Evolutionary conservation across 1,140 invertebrate species (phyloP).

Genomic region (Lasioglossum baleicum): DNA sequence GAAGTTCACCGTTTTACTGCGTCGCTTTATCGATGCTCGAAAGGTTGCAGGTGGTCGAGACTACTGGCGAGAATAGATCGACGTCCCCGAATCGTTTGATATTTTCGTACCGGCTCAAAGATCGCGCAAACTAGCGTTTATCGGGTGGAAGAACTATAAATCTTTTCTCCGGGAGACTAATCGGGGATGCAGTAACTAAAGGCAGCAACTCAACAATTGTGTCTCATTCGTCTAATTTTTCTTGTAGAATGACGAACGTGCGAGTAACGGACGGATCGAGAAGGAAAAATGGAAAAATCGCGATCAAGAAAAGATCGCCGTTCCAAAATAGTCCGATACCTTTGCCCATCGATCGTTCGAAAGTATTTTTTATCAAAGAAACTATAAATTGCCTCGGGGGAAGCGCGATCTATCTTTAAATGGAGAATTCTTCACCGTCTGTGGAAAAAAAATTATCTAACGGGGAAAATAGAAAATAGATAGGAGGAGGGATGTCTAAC

Average conservation of each 20-base stretch:
- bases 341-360: no score
- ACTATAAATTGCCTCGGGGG: neutral
- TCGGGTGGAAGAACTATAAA: no score
- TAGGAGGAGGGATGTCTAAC: neutral
- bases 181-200: no score
- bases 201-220: no score
- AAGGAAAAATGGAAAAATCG: no score
- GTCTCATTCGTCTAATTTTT: no score
- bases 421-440: neutral
- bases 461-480: neutral
- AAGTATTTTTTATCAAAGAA: neutral
- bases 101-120: neutral
- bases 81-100: neutral
- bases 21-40: constrained; percentile 6
- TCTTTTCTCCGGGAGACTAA: neutral
- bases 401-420: neutral
- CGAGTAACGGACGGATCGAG: no score
- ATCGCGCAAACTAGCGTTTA: no score
- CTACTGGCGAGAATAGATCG: neutral
- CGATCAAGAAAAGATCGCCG: no score
- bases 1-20: constrained; percentile 23
- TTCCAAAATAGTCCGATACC: no score
- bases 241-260: no score
- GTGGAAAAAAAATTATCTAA: neutral
- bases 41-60: constrained; percentile 7